These are phyloP conservation scores for Neodon shergylaensis DNA, from an alignment of 2,113 vertebrate genomes.

Conservation along the genomic window DNA sequence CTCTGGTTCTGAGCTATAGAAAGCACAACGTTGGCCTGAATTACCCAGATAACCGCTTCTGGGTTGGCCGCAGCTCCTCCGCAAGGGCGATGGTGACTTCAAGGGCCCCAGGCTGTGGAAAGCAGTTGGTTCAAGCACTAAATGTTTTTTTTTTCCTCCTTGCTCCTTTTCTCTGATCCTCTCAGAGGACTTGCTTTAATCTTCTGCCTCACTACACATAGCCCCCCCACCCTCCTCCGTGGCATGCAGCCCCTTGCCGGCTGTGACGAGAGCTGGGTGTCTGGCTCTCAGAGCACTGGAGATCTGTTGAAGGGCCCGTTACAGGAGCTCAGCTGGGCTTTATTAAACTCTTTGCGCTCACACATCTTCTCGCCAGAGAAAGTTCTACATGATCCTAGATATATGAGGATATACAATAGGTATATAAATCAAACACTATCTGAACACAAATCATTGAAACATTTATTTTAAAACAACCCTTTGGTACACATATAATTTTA, in stretches of 20 bases:
- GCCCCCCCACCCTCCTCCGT: not conserved
- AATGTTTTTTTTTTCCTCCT: not conserved
- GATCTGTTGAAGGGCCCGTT: not conserved
- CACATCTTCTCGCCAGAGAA: not conserved
- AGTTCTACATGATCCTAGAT: not conserved
- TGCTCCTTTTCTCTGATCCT: not conserved
- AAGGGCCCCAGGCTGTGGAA: not conserved
- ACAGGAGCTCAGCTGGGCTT: not conserved
- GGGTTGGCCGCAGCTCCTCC: not conserved
- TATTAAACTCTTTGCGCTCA: not conserved
- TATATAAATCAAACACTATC: not conserved
- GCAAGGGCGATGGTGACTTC: not conserved
- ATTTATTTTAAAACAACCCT: not conserved
- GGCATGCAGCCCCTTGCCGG: not conserved
- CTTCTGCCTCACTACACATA: not conserved
- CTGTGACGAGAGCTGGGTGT: not conserved
- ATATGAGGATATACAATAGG: not conserved
- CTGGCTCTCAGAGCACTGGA: not conserved
- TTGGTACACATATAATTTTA: not conserved
- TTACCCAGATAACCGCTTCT: not conserved
- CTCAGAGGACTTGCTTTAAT: conserved; percentile 17
- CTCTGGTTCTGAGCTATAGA: not conserved
- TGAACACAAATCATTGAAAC: not conserved
- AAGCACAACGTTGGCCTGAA: conserved; percentile 22
- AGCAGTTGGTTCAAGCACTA: not conserved